Conservation (phyloP, 2,113 vertebrate species). For the Fregata magnificens region DNA sequence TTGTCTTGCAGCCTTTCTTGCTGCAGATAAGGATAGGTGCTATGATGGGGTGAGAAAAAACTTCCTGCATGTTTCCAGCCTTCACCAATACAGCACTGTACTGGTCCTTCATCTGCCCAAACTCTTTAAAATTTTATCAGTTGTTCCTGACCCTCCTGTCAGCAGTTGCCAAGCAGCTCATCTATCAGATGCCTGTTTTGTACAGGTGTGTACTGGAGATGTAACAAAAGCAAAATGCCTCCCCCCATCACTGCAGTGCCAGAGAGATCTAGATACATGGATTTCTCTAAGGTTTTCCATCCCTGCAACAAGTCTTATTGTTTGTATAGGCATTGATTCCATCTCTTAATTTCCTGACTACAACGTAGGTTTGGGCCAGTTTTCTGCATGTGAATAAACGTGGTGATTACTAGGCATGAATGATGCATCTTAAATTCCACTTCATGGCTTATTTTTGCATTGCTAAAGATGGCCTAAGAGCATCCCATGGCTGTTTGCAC, state of each 20-base stretch:
- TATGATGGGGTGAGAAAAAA: background rate
- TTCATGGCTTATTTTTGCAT: background rate
- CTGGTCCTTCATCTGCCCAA: background rate
- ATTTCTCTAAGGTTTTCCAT: background rate
- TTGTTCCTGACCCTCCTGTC: background rate
- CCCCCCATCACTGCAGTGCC: rapidly evolving
- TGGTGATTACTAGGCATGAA: background rate
- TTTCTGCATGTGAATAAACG: background rate
- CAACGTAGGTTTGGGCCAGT: background rate
- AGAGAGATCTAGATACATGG: background rate
- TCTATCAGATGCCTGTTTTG: background rate
- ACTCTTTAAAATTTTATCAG: background rate
- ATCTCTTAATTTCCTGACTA: background rate
- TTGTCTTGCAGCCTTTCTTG: background rate
- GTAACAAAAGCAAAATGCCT: background rate
- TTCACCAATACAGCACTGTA: background rate
- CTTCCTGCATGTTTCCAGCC: background rate
- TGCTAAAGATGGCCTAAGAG: background rate
- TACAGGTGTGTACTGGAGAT: rapidly evolving
- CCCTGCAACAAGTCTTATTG: background rate
- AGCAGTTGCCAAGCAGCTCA: background rate
- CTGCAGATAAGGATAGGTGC: background rate
- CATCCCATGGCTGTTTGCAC: background rate
- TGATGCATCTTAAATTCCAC: background rate
- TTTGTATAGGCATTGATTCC: background rate